Conservation (phyloP, 2,888 invertebrate species). For the Carcina quercana region DNA sequence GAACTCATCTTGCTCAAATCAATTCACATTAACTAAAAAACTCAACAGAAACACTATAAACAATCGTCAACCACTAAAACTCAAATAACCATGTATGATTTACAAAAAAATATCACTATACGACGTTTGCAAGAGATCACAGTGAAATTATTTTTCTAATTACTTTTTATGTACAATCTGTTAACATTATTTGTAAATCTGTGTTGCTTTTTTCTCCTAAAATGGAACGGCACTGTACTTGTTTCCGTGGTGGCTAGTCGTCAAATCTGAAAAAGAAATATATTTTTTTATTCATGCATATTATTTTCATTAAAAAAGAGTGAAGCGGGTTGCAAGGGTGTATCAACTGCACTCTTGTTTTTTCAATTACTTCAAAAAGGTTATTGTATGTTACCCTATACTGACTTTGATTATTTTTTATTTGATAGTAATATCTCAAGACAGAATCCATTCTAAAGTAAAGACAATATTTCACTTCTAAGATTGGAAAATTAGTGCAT, state of each 20-base stretch:
- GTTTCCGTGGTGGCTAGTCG: slow-evolving; percentile 22
- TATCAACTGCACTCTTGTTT: no score
- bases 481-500: no score
- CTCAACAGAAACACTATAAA: slow-evolving; percentile 26
- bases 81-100: slow-evolving; percentile 3
- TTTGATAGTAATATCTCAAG: no score
- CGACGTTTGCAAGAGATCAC: slow-evolving; percentile 48
- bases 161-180: slow-evolving; percentile 33
- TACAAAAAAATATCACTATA: slow-evolving; percentile 32
- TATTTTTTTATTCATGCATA: no score
- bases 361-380: no score
- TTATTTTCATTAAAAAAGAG: no score
- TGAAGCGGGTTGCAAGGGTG: no score
- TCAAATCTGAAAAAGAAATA: slow-evolving; percentile 42
- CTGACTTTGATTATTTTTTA: no score
- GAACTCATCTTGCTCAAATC: slow-evolving; percentile 37
- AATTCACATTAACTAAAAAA: slow-evolving; percentile 11
- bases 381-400: no score
- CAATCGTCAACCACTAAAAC: slow-evolving; percentile 25
- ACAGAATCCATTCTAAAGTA: no score
- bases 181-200: slow-evolving; percentile 32
- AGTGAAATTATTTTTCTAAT: slow-evolving; percentile 28
- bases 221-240: slow-evolving; percentile 24
- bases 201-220: slow-evolving; percentile 13
- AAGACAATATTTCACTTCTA: no score